These are phyloP conservation scores for Hyposmocoma kahamanoa DNA, from an alignment of 1,140 invertebrate genomes.

Conservation along the genomic window DNA sequence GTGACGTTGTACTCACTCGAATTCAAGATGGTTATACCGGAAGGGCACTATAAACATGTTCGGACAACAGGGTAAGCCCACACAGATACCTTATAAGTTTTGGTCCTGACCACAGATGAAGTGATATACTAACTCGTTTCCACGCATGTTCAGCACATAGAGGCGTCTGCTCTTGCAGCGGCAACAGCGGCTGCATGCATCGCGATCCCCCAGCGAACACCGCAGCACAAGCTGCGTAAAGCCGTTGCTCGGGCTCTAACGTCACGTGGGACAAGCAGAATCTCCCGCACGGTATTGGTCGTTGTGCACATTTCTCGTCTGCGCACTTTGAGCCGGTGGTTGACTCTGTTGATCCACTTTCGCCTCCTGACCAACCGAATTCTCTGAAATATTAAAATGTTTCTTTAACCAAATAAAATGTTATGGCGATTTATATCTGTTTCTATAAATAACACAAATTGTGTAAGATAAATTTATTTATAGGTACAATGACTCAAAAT, in stretches of 20 bases:
- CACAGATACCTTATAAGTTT: too few relatives aligned
- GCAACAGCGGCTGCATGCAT: constrained; percentile 91
- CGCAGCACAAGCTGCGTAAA: constrained; percentile 93
- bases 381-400: constrained; percentile 33
- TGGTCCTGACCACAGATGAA: too few relatives aligned
- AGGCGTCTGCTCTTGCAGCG: constrained; percentile 87
- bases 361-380: constrained; percentile 27
- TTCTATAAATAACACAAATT: too few relatives aligned
- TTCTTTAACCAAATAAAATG: too few relatives aligned
- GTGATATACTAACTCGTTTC: constrained; percentile 74
- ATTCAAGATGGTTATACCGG: too few relatives aligned
- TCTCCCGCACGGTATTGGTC: constrained; percentile 86
- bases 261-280: constrained; percentile 92
- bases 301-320: constrained; percentile 72
- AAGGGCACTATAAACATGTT: too few relatives aligned
- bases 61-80: too few relatives aligned
- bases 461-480: too few relatives aligned
- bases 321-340: constrained; percentile 17
- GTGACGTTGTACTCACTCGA: too few relatives aligned
- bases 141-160: constrained; percentile 88
- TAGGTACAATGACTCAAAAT: too few relatives aligned
- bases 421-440: too few relatives aligned
- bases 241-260: constrained; percentile 88
- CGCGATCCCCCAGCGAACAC: constrained; percentile 91
- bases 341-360: constrained; percentile 10